These are phyloP conservation scores for Lagria hirta DNA, from an alignment of 2,888 invertebrate species.

Conservation along the genomic window DNA sequence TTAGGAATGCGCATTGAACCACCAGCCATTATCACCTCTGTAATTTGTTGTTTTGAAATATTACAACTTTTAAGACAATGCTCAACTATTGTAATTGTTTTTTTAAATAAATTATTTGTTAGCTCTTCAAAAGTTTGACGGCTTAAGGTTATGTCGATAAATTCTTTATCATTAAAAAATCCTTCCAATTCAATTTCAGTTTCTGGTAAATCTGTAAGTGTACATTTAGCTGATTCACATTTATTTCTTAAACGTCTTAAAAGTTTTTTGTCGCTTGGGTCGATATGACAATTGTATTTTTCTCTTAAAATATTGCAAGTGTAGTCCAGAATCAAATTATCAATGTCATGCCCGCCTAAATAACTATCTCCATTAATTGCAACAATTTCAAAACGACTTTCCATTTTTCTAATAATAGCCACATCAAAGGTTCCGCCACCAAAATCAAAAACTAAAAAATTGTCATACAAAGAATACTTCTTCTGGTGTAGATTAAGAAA, in stretches of 20 bases:
- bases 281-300: slow-evolving; percentile 26
- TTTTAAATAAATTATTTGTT: slow-evolving; percentile 26
- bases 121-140: slow-evolving; percentile 36
- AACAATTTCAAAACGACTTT: slow-evolving; percentile 27
- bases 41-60: slow-evolving; percentile 30
- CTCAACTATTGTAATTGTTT: slow-evolving; percentile 30
- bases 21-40: slow-evolving; percentile 39
- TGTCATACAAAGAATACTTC: slow-evolving; percentile 27
- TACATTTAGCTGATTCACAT: slow-evolving; percentile 31
- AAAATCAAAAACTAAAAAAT: slow-evolving; percentile 38
- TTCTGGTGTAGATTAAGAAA: slow-evolving; percentile 26
- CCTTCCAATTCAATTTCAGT: slow-evolving; percentile 13
- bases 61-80: slow-evolving; percentile 29
- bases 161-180: slow-evolving; percentile 1
- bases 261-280: slow-evolving; percentile 10
- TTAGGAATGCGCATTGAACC: slow-evolving; percentile 41
- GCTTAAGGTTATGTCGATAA: slow-evolving; percentile 14
- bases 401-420: slow-evolving; percentile 29
- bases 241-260: slow-evolving; percentile 24
- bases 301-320: slow-evolving; percentile 21
- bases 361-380: slow-evolving; percentile 34
- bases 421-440: slow-evolving; percentile 40
- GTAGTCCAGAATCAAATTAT: slow-evolving; percentile 29
- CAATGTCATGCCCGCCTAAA: slow-evolving; percentile 40
- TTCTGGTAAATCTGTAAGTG: slow-evolving; percentile 20